Evolutionary conservation across 2,113 vertebrate genomes (phyloP), one percentile per base, ranked within the genome.

Genomic region (Amphilophus citrinellus): DNA sequence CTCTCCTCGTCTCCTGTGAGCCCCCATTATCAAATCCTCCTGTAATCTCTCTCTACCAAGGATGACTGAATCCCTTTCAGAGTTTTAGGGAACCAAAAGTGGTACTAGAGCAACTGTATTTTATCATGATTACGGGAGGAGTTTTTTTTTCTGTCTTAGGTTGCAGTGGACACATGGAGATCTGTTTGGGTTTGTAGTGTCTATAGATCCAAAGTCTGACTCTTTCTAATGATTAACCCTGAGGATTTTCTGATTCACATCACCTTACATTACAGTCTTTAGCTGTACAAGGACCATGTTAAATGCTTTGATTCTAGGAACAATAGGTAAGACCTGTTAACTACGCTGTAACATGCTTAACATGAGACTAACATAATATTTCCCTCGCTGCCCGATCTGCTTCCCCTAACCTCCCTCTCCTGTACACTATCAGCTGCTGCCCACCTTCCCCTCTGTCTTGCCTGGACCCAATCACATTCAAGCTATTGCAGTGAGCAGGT

Each of bases 381-480:
- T 71, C 78, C 84, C 32, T 85, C 88, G 84, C 84, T 89, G 85
- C 89, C 80, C 81, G 82, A 63, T 84, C 61, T 27, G 24, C 82
- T 57, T 3, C 5, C 73, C 68, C 82, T 27, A 2, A 59, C 42
- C 62, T 20, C 80, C 76, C 63, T 77, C 42, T 61, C 47, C 65
- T 80, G 76, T 87, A 77, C 84, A 78, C 79, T 76, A 91, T 86
- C 84, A 85, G 44, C 82, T 85, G 80, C 79, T 87, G 59, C 85
- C 77, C 83, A 83, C 83, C 89, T 81, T 65, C 53, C 77, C 59
- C 71, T 58, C 82, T 76, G 61, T 90, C 81, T 90, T 91, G 93
- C 88, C 89, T 91, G 85, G 92, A 93, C 87, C 87, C 82, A 91
- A 91, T 93, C 89, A 89, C 92, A 95, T 90, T 81, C 84, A 82